phyloP scores from a whole-genome alignment of 2,113 vertebrate species.

The Crotophaga sulcirostris region DNA sequence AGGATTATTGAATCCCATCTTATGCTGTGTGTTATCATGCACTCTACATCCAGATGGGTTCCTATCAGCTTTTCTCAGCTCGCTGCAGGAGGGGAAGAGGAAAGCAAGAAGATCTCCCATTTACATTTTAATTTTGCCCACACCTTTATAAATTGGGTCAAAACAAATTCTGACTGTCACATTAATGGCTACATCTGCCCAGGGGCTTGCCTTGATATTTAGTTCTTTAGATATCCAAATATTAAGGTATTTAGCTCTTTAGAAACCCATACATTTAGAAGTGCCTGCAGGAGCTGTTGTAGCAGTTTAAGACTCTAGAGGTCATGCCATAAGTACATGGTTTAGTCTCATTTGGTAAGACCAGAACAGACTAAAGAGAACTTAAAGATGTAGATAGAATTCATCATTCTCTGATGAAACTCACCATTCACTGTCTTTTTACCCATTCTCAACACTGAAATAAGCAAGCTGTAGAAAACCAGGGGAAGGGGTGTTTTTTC shows the following conservation, averaged over 20 bases:
- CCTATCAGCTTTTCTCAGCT: constrained; percentile 36
- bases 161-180: background rate
- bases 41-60: background rate
- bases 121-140: background rate
- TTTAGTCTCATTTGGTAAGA: background rate
- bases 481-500: background rate
- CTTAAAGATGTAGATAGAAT: background rate
- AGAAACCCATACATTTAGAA: background rate
- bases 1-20: constrained; percentile 47
- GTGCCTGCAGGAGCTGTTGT: background rate
- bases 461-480: background rate
- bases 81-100: accelerated
- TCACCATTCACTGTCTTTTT: background rate
- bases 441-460: background rate
- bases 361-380: background rate
- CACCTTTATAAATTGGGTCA: background rate
- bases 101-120: background rate
- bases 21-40: background rate
- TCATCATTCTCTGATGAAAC: background rate
- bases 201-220: background rate
- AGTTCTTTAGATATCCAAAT: background rate
- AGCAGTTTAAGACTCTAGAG: background rate
- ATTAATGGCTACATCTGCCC: background rate
- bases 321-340: background rate
- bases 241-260: background rate